Conservation (phyloP, 2,797 vertebrate genomes). For the Alfaro cultratus region DNA sequence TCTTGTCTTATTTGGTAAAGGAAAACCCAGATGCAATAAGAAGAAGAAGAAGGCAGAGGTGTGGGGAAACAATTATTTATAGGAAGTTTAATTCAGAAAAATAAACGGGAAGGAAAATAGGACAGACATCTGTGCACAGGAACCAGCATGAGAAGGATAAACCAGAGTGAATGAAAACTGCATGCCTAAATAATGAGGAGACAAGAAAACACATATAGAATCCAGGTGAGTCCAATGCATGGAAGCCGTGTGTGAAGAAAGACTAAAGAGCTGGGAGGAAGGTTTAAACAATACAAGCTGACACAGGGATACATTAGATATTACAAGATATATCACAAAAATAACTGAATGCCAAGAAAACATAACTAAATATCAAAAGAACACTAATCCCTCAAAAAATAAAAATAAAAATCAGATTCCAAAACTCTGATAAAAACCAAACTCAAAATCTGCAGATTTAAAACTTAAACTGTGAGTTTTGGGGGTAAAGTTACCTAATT, state of each 20-base stretch:
- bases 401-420: not conserved
- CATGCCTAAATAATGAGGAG: not conserved
- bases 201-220: not conserved
- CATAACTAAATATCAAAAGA: not conserved
- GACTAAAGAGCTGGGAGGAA: not conserved
- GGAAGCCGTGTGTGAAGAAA: not conserved
- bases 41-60: not conserved
- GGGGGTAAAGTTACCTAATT: not conserved
- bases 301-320: not conserved
- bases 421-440: not conserved
- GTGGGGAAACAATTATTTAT: not conserved
- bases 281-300: not conserved
- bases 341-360: not conserved
- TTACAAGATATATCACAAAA: not conserved
- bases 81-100: too few species aligned
- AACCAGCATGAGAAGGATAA: not conserved
- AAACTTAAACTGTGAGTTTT: not conserved
- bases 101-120: not conserved
- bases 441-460: not conserved
- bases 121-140: not conserved
- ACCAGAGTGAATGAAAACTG: conserved; percentile 1
- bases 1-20: not conserved
- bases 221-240: not conserved
- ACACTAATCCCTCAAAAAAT: not conserved
- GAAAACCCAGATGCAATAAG: not conserved